Evolutionary conservation across 92 coral and sea anemone genomes (phyloP), one percentile per base, ranked within the genome.

Genomic region (Bergia puertoricense): DNA sequence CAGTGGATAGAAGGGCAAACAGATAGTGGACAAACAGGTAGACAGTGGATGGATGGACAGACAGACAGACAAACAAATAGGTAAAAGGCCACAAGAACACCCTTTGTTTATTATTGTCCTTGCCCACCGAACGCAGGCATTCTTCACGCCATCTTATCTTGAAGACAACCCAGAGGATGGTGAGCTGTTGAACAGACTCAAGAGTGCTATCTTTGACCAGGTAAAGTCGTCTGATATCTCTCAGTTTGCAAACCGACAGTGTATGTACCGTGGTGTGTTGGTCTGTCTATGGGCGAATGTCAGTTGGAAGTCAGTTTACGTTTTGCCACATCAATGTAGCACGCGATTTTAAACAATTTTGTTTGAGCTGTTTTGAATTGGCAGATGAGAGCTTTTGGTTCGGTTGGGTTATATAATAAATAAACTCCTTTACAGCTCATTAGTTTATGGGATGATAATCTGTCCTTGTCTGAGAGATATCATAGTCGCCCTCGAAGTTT

Each of bases 111-210:
- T 22, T 45, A 14, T 1, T 48, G 44, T 13, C 38, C 8, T 80
- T 14, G 13, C 56, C 38, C 30, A 20, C 66, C 36, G 14, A 37
- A 75, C 81, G 14, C 42, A 94, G 97, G 98, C 98, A 8, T 97
- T 97, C 90, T 97, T 97, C 80, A 82, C 86, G 36, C 91, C 96
- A 41, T 92, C 92, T 9, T 95, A 95, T 77, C 86, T 93, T 37
- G 86, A 89, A 66, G 92, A 94, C 20, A 95, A 97, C 76, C 98
- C 98, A 11, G 90, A 79, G 13, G 95, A 94, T 80, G 86, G 90
- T 85, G 90, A 80, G 54, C 86, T 91, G 76, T 91, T 97, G 16
- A 89, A 82, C 81, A 81, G 86, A 10, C 93, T 97, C 73, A 91
- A 95, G 82, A 86, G 77, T 30, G 96, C 93, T 23, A 94, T 97